Evolutionary conservation across 2,888 invertebrate species (phyloP).

Genomic region (Eremobia ochroleuca): DNA sequence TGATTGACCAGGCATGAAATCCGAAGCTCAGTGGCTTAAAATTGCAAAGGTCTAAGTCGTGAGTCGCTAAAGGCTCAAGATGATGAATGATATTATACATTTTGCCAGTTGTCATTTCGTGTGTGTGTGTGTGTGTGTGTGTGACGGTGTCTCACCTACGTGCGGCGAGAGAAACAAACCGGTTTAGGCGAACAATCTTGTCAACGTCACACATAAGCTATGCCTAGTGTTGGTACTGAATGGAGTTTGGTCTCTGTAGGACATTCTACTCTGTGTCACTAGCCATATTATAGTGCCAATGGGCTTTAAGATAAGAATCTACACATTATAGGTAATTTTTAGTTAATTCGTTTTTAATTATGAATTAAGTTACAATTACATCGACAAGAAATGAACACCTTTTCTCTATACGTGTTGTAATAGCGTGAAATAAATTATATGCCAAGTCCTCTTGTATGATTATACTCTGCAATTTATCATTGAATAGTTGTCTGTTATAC

Average conservation of each 20-base stretch:
- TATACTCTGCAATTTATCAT: neutral
- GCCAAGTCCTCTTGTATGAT: neutral
- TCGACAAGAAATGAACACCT: neutral
- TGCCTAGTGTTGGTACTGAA: neutral
- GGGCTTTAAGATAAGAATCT: slow-evolving; percentile 31
- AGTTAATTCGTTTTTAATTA: slow-evolving; percentile 31
- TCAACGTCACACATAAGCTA: neutral
- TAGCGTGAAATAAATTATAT: neutral
- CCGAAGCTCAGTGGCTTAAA: too few relatives aligned
- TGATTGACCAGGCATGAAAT: too few relatives aligned
- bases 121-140: too few relatives aligned
- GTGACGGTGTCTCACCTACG: too few relatives aligned
- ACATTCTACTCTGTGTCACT: slow-evolving; percentile 30
- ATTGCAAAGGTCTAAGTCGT: neutral
- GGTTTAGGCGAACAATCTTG: neutral
- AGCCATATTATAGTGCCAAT: neutral
- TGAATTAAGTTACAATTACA: slow-evolving; percentile 1
- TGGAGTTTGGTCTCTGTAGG: slow-evolving; percentile 15
- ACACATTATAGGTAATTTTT: slow-evolving; percentile 1
- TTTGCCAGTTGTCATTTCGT: neutral
- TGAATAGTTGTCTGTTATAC: neutral
- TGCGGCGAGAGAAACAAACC: neutral
- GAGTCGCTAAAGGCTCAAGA: neutral
- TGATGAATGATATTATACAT: neutral
- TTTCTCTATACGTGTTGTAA: neutral